Evolutionary conservation across 2,888 invertebrate species (phyloP), one percentile per base, ranked within the genome.

Genomic region (Tineola bisselliella): DNA sequence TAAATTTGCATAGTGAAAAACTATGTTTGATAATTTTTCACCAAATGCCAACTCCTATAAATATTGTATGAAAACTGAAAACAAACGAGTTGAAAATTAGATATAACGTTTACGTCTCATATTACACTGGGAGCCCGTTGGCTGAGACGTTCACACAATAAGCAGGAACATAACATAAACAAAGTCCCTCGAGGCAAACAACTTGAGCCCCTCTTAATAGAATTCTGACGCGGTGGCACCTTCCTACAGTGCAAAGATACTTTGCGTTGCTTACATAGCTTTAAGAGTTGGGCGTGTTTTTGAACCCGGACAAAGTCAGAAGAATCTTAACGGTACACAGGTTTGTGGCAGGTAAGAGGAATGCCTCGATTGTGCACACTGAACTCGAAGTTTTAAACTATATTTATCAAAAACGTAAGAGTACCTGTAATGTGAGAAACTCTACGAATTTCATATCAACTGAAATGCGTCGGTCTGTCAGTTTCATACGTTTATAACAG

Each of bases 171-270:
- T 78, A 70, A 75, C 77, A 75, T 76, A 80, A 78, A 79, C 74
- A 75, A 74, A 70, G 69, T 70, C 73, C 68, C 60, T 48, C 65
- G 62, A 67, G 72, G 71, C 75, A 79, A 77, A 79, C 77, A 77
- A 73, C 72, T 76, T 75, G 74, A 76, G 78, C 73, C 75, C 71
- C 72, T 74, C 76, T 76, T 78, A 79, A 80, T 78, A 79, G 77
- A 77, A 79, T 80, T 77, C 73, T 74, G 76, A 76, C 75, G 70
- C 69, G 66, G 67, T 70, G 69, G 66, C 73, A 75, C 74, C 76
- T 76, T 74, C 68, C 66, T 66, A 63, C 70, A 70, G 67, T 66
- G 75, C 69, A 71, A 74, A 76, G 73, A 76, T 76, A 76, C 74
- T 76, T 76, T 72, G 72, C 65, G 63, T 64, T 65, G 68, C 67